Conservation (phyloP, 2,888 invertebrate species). For the Caenorhabditis wallacei region DNA sequence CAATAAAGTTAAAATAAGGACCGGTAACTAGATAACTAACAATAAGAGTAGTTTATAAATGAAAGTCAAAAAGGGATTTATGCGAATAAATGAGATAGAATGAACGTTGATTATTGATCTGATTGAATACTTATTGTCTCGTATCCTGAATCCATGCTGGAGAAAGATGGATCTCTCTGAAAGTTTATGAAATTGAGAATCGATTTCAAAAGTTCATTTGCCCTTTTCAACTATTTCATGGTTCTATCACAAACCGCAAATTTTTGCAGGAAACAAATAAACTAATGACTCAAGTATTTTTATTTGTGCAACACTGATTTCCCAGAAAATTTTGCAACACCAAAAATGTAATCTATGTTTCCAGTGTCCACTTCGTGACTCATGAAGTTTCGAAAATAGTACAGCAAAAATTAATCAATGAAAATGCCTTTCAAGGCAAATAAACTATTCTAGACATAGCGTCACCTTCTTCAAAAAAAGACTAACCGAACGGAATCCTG, state of each 20-base stretch:
- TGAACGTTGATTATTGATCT: not conserved
- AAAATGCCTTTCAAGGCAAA: conserved; percentile 26
- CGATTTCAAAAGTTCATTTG: no score
- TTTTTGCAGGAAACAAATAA: no score
- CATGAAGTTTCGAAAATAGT: conserved; percentile 24
- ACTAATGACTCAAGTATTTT: not conserved
- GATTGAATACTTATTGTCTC: not conserved
- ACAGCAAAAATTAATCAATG: not conserved
- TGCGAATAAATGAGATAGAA: conserved; percentile 10
- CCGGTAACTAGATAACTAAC: no score
- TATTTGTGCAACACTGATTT: not conserved
- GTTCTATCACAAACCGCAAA: no score
- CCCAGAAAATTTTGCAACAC: conserved; percentile 18
- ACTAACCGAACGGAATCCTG: conserved; percentile 16
- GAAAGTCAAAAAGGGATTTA: conserved; percentile 8
- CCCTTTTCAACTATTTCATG: no score
- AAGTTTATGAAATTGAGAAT: not conserved
- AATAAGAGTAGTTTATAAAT: not conserved
- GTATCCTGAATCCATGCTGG: conserved; percentile 34
- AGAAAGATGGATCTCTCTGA: conserved; percentile 19
- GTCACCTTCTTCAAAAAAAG: conserved; percentile 2
- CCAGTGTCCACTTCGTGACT: conserved; percentile 18
- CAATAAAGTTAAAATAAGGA: no score
- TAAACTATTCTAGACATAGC: conserved; percentile 17
- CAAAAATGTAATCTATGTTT: not conserved